These are phyloP conservation scores for Drosophila ananassae DNA, from an alignment of 1,140 invertebrate species.

Conservation along the genomic window DNA sequence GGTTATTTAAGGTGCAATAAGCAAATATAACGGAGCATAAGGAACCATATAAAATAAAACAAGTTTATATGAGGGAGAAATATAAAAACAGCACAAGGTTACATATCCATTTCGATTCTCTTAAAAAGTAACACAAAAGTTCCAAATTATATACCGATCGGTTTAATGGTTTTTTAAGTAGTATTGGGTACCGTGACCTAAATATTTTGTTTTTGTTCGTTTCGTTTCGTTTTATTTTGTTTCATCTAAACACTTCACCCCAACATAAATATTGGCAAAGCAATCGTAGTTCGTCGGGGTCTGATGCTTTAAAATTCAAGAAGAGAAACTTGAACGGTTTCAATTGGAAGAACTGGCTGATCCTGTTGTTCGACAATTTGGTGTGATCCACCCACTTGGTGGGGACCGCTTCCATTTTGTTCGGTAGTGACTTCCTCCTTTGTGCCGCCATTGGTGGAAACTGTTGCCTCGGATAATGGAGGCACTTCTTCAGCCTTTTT, in stretches of 20 bases:
- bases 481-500: conserved; percentile 9
- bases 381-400: conserved; percentile 38
- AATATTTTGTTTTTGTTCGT: not conserved
- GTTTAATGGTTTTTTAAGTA: not conserved
- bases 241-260: conserved; percentile 51
- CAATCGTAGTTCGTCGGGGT: conserved; percentile 38
- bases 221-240: conserved; percentile 7
- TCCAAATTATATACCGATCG: not conserved
- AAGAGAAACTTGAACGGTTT: conserved; percentile 44
- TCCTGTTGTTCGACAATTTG: conserved; percentile 22
- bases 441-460: conserved; percentile 39
- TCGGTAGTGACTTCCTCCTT: conserved; percentile 23
- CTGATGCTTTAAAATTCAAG: conserved; percentile 55
- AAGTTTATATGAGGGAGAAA: conserved; percentile 30
- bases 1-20: conserved; percentile 50
- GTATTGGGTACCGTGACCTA: not conserved
- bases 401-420: conserved; percentile 52
- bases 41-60: conserved; percentile 60
- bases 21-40: conserved; percentile 62
- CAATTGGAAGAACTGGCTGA: conserved; percentile 13
- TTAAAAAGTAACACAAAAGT: conserved; percentile 29
- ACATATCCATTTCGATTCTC: conserved; percentile 10
- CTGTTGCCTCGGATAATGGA: conserved; percentile 1
- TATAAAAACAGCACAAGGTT: conserved; percentile 41
- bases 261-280: conserved; percentile 79